phyloP scores from a whole-genome alignment of 2,113 vertebrate genomes.

The Bothrops jararaca region DNA sequence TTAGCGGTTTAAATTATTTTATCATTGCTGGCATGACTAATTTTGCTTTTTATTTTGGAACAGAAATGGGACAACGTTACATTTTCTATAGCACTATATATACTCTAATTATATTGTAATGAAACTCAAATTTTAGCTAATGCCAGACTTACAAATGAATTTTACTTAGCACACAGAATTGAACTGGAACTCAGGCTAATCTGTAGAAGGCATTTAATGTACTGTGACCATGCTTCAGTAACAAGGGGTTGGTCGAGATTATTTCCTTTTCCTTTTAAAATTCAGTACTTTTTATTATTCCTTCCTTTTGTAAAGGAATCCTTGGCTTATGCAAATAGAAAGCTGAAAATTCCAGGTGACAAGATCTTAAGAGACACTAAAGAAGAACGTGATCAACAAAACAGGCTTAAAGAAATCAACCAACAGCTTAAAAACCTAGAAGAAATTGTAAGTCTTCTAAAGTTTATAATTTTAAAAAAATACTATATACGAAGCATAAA shows the following conservation, averaged over 20 bases:
- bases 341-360: constrained; percentile 78
- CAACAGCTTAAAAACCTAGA: constrained; percentile 79
- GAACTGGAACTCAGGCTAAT: background rate
- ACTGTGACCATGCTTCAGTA: too few relatives aligned
- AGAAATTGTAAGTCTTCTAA: constrained; percentile 55
- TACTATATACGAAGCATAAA: background rate
- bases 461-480: background rate
- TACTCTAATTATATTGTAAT: background rate
- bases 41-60: background rate
- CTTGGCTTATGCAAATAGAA: constrained; percentile 61
- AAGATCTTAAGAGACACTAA: constrained; percentile 78
- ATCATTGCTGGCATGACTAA: background rate
- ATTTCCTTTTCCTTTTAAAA: background rate
- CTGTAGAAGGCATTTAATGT: background rate
- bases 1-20: background rate
- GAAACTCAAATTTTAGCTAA: background rate
- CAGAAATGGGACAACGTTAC: background rate
- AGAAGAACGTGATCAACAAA: constrained; percentile 77
- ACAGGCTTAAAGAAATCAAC: constrained; percentile 83
- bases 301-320: constrained; percentile 70
- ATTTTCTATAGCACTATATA: background rate
- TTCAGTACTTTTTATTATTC: background rate
- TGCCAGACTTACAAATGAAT: background rate
- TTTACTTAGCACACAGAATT: background rate
- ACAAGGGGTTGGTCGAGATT: background rate